These are phyloP conservation scores for Drosophila ohnishii DNA, from an alignment of 1,140 invertebrate genomes.

Conservation along the genomic window DNA sequence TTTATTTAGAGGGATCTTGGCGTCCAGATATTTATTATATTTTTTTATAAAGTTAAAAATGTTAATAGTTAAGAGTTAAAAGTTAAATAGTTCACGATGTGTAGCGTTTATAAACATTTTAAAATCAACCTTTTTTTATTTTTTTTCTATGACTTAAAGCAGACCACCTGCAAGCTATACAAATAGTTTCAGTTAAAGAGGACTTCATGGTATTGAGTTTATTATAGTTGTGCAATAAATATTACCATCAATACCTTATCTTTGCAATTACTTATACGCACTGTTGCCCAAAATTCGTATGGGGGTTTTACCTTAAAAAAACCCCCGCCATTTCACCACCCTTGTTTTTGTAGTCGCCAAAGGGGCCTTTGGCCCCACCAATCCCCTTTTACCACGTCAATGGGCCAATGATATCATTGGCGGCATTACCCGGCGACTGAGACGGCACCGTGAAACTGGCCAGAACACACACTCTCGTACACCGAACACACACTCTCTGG, in stretches of 20 bases:
- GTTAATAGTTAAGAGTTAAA: no score
- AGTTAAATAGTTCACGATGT: no score
- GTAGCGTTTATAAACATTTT: no score
- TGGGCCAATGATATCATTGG: slow-evolving; percentile 71
- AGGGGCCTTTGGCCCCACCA: slow-evolving; percentile 2
- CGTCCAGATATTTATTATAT: no score
- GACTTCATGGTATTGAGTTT: not conserved
- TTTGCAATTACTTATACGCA: not conserved
- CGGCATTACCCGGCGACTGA: slow-evolving; percentile 42
- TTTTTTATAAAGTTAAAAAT: no score
- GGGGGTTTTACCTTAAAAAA: slow-evolving; percentile 1
- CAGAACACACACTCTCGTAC: slow-evolving; percentile 34
- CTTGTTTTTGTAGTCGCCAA: not conserved
- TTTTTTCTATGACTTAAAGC: no score
- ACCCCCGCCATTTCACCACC: not conserved
- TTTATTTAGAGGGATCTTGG: not conserved
- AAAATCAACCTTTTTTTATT: no score
- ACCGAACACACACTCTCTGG: not conserved
- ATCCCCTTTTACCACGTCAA: slow-evolving; percentile 22
- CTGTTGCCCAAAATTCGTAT: not conserved
- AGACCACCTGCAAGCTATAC: no score
- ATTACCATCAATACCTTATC: not conserved
- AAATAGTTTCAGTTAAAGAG: not conserved
- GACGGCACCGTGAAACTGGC: slow-evolving; percentile 53
- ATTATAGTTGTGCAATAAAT: slow-evolving; percentile 6